phyloP scores from a whole-genome alignment of 2,797 vertebrate species.

The Rhadinocentrus ornatus region DNA sequence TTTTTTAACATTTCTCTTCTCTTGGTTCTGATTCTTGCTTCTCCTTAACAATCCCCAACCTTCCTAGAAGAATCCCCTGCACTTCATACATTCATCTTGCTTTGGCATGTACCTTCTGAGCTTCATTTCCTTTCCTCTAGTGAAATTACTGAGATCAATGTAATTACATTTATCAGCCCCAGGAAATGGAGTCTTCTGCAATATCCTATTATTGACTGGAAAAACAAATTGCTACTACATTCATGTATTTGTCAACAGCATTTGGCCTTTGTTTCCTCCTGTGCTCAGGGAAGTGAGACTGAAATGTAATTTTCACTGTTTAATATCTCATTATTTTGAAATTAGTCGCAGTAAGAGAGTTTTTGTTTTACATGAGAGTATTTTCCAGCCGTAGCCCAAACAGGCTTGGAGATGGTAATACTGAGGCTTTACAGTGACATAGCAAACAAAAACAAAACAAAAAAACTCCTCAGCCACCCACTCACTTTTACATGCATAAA shows the following conservation, averaged over 20 bases:
- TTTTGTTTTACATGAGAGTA: constrained; percentile 46
- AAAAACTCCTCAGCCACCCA: constrained; percentile 55
- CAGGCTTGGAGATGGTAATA: constrained; percentile 41
- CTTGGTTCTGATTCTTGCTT: constrained; percentile 16
- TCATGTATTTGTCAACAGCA: constrained; percentile 61
- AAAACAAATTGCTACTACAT: constrained; percentile 64
- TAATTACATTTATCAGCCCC: constrained; percentile 70
- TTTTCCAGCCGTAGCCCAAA: constrained; percentile 23
- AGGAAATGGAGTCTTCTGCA: constrained; percentile 68
- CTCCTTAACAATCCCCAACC: neutral
- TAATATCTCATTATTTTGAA: constrained; percentile 75
- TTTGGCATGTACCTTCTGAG: constrained; percentile 49
- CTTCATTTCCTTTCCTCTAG: constrained; percentile 63
- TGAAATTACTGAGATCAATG: constrained; percentile 71
- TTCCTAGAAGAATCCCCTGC: constrained; percentile 2
- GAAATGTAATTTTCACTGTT: constrained; percentile 68
- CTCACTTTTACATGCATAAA: constrained; percentile 35
- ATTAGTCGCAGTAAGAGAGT: constrained; percentile 63
- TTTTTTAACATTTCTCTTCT: constrained; percentile 3
- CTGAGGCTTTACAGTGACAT: constrained; percentile 46
- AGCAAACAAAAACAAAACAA: constrained; percentile 43
- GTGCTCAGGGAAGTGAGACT: constrained; percentile 62
- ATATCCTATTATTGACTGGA: constrained; percentile 63
- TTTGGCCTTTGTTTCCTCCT: constrained; percentile 57
- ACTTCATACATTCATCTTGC: constrained; percentile 24